Base-by-base conservation (phyloP, 2,113 vertebrate genomes). In the Gymnobelideus leadbeateri region DNA sequence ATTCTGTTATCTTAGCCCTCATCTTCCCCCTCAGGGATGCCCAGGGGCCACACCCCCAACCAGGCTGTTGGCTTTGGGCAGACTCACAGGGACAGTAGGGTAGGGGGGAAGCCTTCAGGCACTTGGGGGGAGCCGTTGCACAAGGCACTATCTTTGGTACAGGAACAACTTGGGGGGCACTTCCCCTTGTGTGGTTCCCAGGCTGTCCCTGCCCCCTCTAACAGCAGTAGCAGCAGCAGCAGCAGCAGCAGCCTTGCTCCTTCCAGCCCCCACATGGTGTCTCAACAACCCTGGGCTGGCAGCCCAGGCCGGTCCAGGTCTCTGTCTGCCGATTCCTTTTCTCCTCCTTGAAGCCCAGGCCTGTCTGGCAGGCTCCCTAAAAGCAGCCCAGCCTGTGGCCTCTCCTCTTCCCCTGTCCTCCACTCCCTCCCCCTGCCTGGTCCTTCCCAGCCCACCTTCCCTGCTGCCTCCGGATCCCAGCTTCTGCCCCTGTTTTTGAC, bases 81-180 rank as follows among this genome's bases (percentile, higher is more conserved):
- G 96, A 98, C 98, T 98, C 97, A 98, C 98, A 98, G 97, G 26
- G 98, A 98, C 95, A 98, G 97, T 90, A 98, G 97, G 89, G 96
- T 96, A 0, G 96, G 93, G 49, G 98, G 95, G 97, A 98, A 97
- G 55, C 53, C 97, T 68, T 94, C 96, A 0, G 98, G 98, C 84
- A 98, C 98, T 50, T 97, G 97, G 46, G n/a, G 91, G 92, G 97
- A 95, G 52, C 97, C 97, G 93, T 98, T 98, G 43, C 98, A 98
- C 52, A 98, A 97, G 89, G 98, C 98, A 6, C 95, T 98, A 52
- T 98, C 98, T 89, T 97, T 98, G 92, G 97, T 97, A 93, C 98
- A 98, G 96, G 97, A 98, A 91, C 98, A 98, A 94, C 94, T 95
- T 0, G 26, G 43, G 0, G 98, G 97, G 92, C 98, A 98, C 84